phyloP scores from a whole-genome alignment of 2,113 vertebrate genomes.

The Phaetusa simplex region DNA sequence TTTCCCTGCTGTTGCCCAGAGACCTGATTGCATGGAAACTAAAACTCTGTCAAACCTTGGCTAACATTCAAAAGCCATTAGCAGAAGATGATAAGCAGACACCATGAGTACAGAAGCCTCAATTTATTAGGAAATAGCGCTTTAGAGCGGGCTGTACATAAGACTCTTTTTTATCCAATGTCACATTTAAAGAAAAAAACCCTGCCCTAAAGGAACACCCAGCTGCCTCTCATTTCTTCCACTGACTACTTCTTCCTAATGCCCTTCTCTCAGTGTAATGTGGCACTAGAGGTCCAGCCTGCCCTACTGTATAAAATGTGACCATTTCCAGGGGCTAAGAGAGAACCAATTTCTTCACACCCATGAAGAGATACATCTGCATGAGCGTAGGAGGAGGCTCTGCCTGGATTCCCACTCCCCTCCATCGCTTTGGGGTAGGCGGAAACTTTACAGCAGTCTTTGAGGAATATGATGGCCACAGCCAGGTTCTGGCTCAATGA shows the following conservation, averaged over 20 bases:
- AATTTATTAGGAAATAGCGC: background rate
- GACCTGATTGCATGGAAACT: background rate
- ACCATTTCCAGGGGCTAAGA: background rate
- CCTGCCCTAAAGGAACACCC: background rate
- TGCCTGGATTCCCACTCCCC: background rate
- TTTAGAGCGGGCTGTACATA: background rate
- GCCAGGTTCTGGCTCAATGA: background rate
- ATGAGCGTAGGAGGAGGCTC: background rate
- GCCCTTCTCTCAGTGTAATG: background rate
- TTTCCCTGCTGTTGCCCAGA: background rate
- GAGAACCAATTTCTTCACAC: fast-evolving
- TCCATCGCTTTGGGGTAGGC: fast-evolving
- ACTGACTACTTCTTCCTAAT: background rate
- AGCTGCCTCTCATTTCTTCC: background rate
- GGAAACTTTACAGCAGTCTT: background rate
- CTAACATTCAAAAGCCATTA: background rate
- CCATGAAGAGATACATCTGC: background rate
- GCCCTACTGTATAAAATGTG: background rate
- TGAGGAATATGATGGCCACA: background rate
- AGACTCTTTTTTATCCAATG: background rate
- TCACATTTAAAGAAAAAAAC: background rate
- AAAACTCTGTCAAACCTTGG: background rate
- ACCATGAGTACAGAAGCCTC: background rate
- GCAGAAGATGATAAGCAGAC: background rate
- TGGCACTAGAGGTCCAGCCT: background rate